Base-by-base conservation (phyloP, 2,797 vertebrate species). In the Coracias cyanogaster region DNA sequence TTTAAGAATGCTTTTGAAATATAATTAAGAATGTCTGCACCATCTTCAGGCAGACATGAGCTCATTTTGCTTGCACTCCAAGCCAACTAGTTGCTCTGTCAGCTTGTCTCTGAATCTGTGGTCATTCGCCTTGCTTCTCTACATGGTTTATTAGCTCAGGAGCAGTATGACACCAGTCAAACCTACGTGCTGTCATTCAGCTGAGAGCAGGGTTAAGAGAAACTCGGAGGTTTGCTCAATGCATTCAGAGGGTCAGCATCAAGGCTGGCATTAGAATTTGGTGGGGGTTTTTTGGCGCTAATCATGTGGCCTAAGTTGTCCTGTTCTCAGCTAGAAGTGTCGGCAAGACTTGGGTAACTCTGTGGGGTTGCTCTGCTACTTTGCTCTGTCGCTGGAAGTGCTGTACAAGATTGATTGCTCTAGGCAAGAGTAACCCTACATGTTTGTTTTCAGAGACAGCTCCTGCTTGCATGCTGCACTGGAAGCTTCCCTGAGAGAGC, bases 181-280 rank as follows among this genome's bases (percentile, higher is more conserved):
- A 19, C 25, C 77, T 22, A 18, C 0, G 0, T 14, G 46, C 26
- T 55, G 5, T 31, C 21, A 8, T 25, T 58, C 22, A 81, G 48
- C 58, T 72, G 35, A 15, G 33, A 78, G 33, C 39, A 33, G 79
- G 48, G 26, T 43, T 37, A 70, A 29, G 65, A 45, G 26, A 14
- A 77, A 1, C 31, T 73, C 1, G 3, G 28, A 54, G 12, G 3
- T 60, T 71, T 65, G 11, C 21, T 76, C 39, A 21, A 0, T 16
- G 17, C 35, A 35, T 8, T 29, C 48, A 52, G 48, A 43, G 52
- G 61, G 31, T 43, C 39, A 52, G 31, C 70, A 19, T 39, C 55
- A 43, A 26, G 77, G 31, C 66, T 89, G 77, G 19, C 29, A 19
- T 58, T 57, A 6, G 54, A 20, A 61, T 54, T 37, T n/a, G 39